Conservation (phyloP, 2,888 invertebrate species). For the Tinea trinotella region DNA sequence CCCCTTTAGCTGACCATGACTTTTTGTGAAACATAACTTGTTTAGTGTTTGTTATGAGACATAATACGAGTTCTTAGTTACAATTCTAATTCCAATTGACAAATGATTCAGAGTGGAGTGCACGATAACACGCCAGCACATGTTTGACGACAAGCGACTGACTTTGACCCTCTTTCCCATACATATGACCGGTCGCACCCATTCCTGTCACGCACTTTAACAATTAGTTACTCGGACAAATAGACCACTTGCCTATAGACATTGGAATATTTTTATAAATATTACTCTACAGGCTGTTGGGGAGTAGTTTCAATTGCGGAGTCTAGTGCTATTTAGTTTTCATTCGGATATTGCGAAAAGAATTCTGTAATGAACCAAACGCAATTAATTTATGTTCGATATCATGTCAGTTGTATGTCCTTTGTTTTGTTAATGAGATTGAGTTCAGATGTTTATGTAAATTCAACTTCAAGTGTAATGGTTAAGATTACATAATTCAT, state of each 20-base stretch:
- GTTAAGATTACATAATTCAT: too few relatives aligned
- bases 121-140: neutral
- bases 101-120: neutral
- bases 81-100: neutral
- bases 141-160: slow-evolving; percentile 6
- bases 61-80: too few relatives aligned
- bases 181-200: slow-evolving; percentile 16
- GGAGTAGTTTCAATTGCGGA: too few relatives aligned
- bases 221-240: slow-evolving; percentile 15
- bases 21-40: too few relatives aligned
- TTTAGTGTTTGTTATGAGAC: too few relatives aligned
- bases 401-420: neutral
- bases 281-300: too few relatives aligned
- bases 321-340: too few relatives aligned
- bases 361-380: neutral
- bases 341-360: slow-evolving; percentile 7
- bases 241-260: too few relatives aligned
- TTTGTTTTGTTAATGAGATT: neutral
- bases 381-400: neutral
- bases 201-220: slow-evolving; percentile 13
- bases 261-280: too few relatives aligned
- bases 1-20: too few relatives aligned
- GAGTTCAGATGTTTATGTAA: too few relatives aligned
- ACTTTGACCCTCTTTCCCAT: slow-evolving; percentile 16
- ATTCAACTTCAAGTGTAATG: too few relatives aligned